phyloP scores from a whole-genome alignment of 2,113 vertebrate species.

The Calyptommatus sinebrachiatus region DNA sequence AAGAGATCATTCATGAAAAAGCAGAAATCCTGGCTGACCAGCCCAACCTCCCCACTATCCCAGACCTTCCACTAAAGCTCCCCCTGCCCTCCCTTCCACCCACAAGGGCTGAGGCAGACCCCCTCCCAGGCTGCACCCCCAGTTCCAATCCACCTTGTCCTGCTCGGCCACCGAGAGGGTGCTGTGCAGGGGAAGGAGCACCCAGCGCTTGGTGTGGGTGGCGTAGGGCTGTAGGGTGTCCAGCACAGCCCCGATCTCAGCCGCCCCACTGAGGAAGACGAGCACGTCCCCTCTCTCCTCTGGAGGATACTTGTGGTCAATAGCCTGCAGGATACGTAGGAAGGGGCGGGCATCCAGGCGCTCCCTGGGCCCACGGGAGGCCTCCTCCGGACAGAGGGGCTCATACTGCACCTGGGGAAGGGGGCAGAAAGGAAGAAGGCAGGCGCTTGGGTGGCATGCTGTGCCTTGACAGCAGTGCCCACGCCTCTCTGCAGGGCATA shows the following conservation, averaged over 20 bases:
- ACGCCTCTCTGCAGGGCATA: too few relatives aligned
- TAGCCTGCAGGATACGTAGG: slow-evolving; percentile 85
- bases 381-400: slow-evolving; percentile 77
- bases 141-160: slow-evolving; percentile 77
- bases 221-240: slow-evolving; percentile 85
- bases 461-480: too few relatives aligned
- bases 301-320: slow-evolving; percentile 82
- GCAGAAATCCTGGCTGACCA: too few relatives aligned
- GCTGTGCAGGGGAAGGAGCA: slow-evolving; percentile 86
- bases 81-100: neutral
- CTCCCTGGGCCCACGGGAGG: slow-evolving; percentile 66
- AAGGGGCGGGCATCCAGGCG: slow-evolving; percentile 86
- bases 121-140: rapidly evolving
- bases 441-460: neutral
- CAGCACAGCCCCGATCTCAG: slow-evolving; percentile 82
- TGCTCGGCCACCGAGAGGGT: slow-evolving; percentile 86
- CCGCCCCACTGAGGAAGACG: slow-evolving; percentile 90
- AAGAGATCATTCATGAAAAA: too few relatives aligned
- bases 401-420: slow-evolving; percentile 82
- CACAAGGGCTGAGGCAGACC: too few relatives aligned
- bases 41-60: neutral
- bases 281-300: slow-evolving; percentile 90
- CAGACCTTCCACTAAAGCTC: neutral
- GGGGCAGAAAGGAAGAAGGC: too few relatives aligned
- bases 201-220: slow-evolving; percentile 82